phyloP scores from a whole-genome alignment of 2,797 vertebrate genomes.

The Cuculus canorus region DNA sequence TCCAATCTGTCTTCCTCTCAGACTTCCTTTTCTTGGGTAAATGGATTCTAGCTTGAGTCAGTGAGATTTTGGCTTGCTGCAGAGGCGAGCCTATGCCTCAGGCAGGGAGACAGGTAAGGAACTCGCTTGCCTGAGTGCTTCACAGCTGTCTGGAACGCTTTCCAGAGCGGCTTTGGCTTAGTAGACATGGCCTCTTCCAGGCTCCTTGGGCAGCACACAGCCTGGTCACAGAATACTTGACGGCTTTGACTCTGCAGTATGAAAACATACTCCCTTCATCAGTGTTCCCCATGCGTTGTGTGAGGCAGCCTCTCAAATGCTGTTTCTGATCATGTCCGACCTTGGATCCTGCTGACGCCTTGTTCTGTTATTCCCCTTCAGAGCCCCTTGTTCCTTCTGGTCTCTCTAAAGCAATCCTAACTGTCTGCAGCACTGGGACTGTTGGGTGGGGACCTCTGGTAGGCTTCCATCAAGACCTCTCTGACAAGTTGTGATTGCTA shows the following conservation, averaged over 20 bases:
- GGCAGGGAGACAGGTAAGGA: neutral
- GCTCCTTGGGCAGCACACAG: neutral
- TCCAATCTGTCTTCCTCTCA: neutral
- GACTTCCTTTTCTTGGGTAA: neutral
- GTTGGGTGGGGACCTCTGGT: neutral
- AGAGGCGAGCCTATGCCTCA: neutral
- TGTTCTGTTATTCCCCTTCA: neutral
- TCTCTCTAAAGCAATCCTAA: neutral
- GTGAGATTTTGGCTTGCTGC: neutral
- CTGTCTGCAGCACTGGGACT: neutral
- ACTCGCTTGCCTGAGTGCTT: neutral
- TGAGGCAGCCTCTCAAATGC: neutral
- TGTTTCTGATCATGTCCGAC: neutral
- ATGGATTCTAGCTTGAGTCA: neutral
- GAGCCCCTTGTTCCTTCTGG: neutral
- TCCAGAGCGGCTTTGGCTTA: neutral
- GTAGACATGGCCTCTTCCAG: neutral
- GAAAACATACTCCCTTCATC: neutral
- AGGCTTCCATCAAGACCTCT: too few relatives aligned
- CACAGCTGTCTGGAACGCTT: neutral
- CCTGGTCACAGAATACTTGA: neutral
- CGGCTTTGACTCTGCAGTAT: neutral
- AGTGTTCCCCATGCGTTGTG: too few relatives aligned
- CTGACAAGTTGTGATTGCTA: neutral
- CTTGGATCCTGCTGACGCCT: neutral